Evolutionary conservation across 2,113 vertebrate genomes (phyloP).

Genomic region (Thalassoma bifasciatum): DNA sequence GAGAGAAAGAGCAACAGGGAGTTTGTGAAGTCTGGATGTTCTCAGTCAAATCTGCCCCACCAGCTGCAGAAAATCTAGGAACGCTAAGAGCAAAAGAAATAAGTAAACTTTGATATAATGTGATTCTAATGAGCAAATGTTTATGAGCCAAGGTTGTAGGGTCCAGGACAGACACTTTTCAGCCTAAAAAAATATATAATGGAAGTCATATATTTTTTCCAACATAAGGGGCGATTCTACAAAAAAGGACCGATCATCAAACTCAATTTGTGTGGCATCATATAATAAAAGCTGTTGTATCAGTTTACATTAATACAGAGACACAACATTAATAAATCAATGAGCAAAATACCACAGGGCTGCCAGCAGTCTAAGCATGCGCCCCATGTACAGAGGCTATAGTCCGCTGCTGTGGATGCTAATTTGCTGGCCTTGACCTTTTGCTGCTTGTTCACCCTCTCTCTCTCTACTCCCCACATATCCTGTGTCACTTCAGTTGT

Average conservation of each 20-base stretch:
- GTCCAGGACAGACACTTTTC: neutral
- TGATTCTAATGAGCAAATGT: constrained; percentile 19
- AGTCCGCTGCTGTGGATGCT: too few species aligned
- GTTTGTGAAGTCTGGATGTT: constrained; percentile 59
- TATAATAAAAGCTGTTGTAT: too few species aligned
- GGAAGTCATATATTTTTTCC: constrained; percentile 5
- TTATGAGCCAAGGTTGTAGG: constrained; percentile 13
- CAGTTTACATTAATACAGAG: too few species aligned
- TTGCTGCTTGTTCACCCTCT: too few species aligned
- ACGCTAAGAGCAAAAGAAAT: constrained; percentile 28
- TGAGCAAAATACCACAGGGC: too few species aligned
- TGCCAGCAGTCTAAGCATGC: too few species aligned
- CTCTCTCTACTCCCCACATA: too few species aligned
- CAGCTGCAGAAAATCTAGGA: constrained; percentile 51
- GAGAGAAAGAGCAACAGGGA: constrained; percentile 53
- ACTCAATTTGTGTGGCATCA: neutral
- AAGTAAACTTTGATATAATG: constrained; percentile 14
- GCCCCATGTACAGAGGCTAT: too few species aligned
- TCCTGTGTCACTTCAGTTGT: too few species aligned
- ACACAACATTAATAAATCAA: too few species aligned
- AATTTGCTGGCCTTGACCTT: too few species aligned
- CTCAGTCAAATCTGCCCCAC: constrained; percentile 71
- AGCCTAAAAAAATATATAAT: constrained; percentile 22
- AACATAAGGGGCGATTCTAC: constrained; percentile 24
- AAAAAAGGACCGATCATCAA: constrained; percentile 31